Conservation (phyloP, 2,888 invertebrate species). For the Nymphalis c-album region DNA sequence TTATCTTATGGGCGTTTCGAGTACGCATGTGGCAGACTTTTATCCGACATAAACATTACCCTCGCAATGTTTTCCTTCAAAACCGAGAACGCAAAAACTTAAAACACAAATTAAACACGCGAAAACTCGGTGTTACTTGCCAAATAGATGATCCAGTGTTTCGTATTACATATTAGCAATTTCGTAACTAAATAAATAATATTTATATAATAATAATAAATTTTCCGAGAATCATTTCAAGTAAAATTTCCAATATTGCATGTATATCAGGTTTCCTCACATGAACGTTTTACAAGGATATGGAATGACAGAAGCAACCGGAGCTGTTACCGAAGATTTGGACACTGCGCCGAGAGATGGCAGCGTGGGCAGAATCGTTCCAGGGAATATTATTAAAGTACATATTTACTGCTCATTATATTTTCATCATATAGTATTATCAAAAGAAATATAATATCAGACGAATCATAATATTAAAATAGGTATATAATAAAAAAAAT, state of each 20-base stretch:
- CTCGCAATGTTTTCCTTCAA: no score
- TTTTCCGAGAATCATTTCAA: not conserved
- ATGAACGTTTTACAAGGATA: slow-evolving; percentile 60
- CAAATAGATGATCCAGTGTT: no score
- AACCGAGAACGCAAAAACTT: no score
- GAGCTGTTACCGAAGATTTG: slow-evolving; percentile 52
- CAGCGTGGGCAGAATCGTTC: slow-evolving; percentile 56
- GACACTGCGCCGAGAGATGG: slow-evolving; percentile 49
- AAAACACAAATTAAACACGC: no score
- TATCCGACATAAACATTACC: no score
- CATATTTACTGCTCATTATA: not conserved
- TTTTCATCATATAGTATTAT: not conserved
- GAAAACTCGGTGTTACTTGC: no score
- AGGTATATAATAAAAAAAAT: no score
- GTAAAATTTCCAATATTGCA: not conserved
- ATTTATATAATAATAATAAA: no score
- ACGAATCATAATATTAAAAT: not conserved
- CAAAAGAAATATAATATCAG: not conserved
- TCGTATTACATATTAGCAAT: no score
- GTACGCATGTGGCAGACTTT: no score
- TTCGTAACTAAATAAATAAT: no score
- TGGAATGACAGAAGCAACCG: slow-evolving; percentile 65
- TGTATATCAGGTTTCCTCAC: slow-evolving; percentile 50
- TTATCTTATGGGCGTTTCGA: no score
- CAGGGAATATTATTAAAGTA: slow-evolving; percentile 54